Evolutionary conservation across 1,140 invertebrate species (phyloP).

Genomic region (Eurytemora carolleeae): DNA sequence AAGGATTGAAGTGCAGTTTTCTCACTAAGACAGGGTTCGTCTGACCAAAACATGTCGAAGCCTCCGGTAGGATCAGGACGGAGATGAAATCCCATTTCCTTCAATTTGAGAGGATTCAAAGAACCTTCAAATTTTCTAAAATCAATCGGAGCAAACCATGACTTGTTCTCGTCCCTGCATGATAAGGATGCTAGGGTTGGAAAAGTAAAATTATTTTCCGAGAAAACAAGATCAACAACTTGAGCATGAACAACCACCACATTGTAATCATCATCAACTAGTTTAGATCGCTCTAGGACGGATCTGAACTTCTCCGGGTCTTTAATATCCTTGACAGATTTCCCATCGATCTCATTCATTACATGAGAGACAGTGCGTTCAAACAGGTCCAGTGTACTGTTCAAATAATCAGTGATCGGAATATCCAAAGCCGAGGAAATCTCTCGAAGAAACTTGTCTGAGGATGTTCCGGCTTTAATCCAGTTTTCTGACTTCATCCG

Average conservation of each 20-base stretch:
- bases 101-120: not conserved
- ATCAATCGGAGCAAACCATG: not conserved
- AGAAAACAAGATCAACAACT: not conserved
- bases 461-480: not conserved
- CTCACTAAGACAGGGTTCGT: no score
- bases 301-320: no score
- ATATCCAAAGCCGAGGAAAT: no score
- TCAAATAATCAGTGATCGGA: no score
- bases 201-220: not conserved
- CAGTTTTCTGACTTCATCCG: constrained; percentile 2
- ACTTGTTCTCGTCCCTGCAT: not conserved
- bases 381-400: no score
- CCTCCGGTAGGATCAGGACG: no score
- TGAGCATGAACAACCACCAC: not conserved
- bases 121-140: not conserved
- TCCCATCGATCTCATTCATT: no score
- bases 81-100: not conserved
- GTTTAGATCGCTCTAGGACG: not conserved
- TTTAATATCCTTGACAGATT: no score
- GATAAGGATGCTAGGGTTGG: not conserved
- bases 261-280: not conserved
- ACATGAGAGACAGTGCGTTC: no score
- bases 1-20: no score
- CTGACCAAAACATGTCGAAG: no score
- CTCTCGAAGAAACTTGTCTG: no score